Evolutionary conservation across 2,888 invertebrate species (phyloP), one percentile per base, ranked within the genome.

Genomic region (Escarpia spicata): DNA sequence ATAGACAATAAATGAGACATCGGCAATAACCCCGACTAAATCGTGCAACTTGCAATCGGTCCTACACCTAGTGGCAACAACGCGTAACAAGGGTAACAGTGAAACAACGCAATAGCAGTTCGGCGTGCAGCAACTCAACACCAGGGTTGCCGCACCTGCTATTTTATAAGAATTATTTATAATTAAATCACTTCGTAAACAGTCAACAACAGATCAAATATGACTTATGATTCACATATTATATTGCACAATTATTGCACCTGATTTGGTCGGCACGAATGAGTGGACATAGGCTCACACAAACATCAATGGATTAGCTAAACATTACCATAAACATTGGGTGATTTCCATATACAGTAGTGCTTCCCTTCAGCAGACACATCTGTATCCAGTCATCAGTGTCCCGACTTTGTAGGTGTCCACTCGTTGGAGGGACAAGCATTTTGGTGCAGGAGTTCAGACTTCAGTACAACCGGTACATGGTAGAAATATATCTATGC

Each of bases 91-190:
- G 19, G 12, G n/a, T 75, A 75, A 75, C 75, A 75, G 19, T 4
- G 75, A 75, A 75, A 75, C 75, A 75, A 75, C 75, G n/a, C 75
- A 75, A 75, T 75, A 75, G 75, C 75, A 75, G 75, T 26, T 26
- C 75, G 19, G 19, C 26, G 75, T 19, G 19, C 75, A 19, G 19
- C 75, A 26, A 19, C 75, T 60, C 60, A 15, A 75, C 75, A 75
- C n/a, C 75, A 75, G n/a, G 6, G 75, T 26, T 26, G 19, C n/a
- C 26, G n/a, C 75, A 75, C 75, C 75, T 26, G 75, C 75, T 75
- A 75, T 75, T 75, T n/a, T 75, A 75, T 75, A 75, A 75, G 75
- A 75, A 75, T 75, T 26, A 75, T 75, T 75, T 75, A 26, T 75
- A 0, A 26, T 75, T 26, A 75, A 75, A 26, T 75, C 75, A 75